These are phyloP conservation scores for Verasper variegatus DNA, from an alignment of 2,113 vertebrate species.

Conservation along the genomic window DNA sequence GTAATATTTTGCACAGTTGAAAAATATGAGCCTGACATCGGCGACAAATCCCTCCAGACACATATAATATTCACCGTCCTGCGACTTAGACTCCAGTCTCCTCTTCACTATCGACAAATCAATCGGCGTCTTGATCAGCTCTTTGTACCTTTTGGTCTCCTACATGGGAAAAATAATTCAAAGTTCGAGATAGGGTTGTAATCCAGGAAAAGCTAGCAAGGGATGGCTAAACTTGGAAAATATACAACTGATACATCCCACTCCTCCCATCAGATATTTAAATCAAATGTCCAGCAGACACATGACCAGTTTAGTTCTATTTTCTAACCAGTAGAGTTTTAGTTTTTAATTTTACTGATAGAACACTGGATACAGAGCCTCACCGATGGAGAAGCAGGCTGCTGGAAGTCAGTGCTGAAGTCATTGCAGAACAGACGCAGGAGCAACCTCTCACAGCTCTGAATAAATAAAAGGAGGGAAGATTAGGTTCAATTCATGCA, in stretches of 20 bases:
- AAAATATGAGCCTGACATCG: conserved; percentile 95
- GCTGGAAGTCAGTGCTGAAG: conserved; percentile 96
- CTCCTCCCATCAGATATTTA: too few relatives aligned
- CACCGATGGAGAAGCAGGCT: conserved; percentile 91
- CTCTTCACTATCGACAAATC: conserved; percentile 91
- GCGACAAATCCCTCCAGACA: conserved; percentile 88
- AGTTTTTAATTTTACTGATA: background rate
- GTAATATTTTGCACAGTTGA: conserved; percentile 97
- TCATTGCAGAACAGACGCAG: conserved; percentile 93
- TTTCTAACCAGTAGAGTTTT: too few relatives aligned
- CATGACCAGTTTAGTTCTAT: background rate
- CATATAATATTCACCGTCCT: conserved; percentile 82
- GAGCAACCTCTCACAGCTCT: conserved; percentile 94
- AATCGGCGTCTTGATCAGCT: conserved; percentile 96
- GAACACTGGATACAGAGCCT: conserved; percentile 51
- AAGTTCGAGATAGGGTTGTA: too few relatives aligned
- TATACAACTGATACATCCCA: too few relatives aligned
- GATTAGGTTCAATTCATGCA: background rate
- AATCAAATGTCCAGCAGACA: too few relatives aligned
- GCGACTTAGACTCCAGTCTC: conserved; percentile 86
- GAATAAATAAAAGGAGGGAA: background rate
- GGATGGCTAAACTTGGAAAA: too few relatives aligned
- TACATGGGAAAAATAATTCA: conserved; percentile 10
- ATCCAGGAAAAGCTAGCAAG: too few relatives aligned
- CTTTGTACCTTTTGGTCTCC: conserved; percentile 91